Evolutionary conservation across 2,113 vertebrate genomes (phyloP), one percentile per base, ranked within the genome.

Genomic region (Alosa alosa): DNA sequence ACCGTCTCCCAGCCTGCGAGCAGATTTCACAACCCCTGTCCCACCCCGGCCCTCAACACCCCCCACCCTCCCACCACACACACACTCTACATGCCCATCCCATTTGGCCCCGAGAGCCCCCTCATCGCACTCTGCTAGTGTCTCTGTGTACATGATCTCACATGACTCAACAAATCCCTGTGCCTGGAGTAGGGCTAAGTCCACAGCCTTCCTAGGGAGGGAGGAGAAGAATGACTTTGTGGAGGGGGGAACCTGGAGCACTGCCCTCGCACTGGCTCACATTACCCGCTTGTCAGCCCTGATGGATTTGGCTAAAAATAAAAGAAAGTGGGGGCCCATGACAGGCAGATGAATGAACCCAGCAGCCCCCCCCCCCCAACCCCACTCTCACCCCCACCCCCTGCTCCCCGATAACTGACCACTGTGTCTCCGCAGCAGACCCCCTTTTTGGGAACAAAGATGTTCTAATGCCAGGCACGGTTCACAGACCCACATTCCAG

Each of bases 81-180:
- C 60, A 72, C 82, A 72, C 86, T 88, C 55, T 90, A 93, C 89
- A 93, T 93, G 88, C 93, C 94, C 94, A 94, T 39, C 68, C 93
- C 94, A 92, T 87, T 78, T 85, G 91, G 91, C 85, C 49, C 47
- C 6, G 82, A 68, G 75, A 57, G 46, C 81, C 86, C 78, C 87
- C 86, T 75, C 87, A 89, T 88, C 94, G 93, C 93, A 93, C 95
- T 95, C 87, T 52, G 81, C 75, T 20, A 94, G 94, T 94, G 94
- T 95, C 94, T 96, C 96, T 97, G 96, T 97, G 95, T 96, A 96
- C 96, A 97, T 95, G 94, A 97, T 96, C 96, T 97, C 97, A 96
- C 96, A 98, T 99, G 98, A 99, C 97, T 98, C 97, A 94, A 97
- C 98, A 98, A 96, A 97, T 97, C 95, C 95, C 95, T 92, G 90